Conservation (phyloP, 2,797 vertebrate species). For the Aphelocoma californica region DNA sequence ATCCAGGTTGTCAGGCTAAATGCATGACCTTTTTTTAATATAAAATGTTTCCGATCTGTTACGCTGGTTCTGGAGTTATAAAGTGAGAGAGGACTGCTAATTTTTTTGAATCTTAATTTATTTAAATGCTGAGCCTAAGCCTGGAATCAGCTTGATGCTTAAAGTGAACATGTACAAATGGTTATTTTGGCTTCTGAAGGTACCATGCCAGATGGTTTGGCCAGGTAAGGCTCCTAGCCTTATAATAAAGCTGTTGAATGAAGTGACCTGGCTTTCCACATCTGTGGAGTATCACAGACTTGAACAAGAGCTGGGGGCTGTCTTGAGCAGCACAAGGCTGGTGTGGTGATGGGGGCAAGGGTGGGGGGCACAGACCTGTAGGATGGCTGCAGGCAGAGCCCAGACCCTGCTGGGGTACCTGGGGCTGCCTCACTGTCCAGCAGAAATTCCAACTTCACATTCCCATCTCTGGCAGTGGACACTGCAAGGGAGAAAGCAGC, state of each 20-base stretch:
- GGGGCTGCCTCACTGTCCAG: fast-evolving
- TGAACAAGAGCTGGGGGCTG: not conserved
- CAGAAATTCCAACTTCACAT: not conserved
- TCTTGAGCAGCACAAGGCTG: not conserved
- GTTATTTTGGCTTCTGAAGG: not conserved
- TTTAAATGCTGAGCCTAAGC: not conserved
- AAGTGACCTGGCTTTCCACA: not conserved
- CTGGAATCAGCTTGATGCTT: not conserved
- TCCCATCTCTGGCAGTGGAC: not conserved
- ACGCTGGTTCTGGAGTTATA: not conserved
- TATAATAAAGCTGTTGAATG: not conserved
- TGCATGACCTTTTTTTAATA: not conserved
- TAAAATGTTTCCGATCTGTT: slow-evolving; percentile 3
- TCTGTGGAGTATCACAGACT: not conserved
- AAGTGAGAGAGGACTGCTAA: not conserved
- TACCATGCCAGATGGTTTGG: not conserved
- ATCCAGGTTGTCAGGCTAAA: slow-evolving; percentile 5
- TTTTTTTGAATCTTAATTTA: slow-evolving; percentile 2
- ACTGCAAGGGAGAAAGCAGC: not conserved
- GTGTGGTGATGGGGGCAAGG: not conserved
- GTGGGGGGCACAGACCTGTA: not conserved
- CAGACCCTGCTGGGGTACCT: fast-evolving
- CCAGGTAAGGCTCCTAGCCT: not conserved
- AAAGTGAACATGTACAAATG: not conserved
- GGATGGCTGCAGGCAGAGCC: not conserved